Conservation (phyloP, 1,140 invertebrate genomes). For the Phocides pigmalion region DNA sequence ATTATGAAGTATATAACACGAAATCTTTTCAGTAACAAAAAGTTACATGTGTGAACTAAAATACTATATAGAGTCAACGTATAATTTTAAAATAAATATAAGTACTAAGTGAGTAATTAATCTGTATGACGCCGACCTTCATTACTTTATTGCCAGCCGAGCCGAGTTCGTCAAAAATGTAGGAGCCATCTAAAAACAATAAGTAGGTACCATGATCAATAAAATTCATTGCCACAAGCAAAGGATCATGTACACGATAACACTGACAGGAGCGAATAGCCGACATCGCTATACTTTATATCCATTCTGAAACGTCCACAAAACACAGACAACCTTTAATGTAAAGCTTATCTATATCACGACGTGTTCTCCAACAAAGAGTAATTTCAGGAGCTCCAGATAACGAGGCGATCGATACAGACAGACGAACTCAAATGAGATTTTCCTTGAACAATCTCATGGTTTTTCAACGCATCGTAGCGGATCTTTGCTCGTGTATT, state of each 20-base stretch:
- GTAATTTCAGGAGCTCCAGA: slow-evolving; percentile 49
- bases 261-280: slow-evolving; percentile 51
- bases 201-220: slow-evolving; percentile 49
- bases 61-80: not conserved
- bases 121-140: not conserved
- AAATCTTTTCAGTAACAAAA: not conserved
- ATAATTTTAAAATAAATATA: not conserved
- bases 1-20: not conserved
- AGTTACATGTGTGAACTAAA: not conserved
- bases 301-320: slow-evolving; percentile 16
- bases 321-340: slow-evolving; percentile 9
- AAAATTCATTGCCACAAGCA: slow-evolving; percentile 42
- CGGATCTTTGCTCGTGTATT: slow-evolving; percentile 20
- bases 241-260: slow-evolving; percentile 29
- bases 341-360: slow-evolving; percentile 35
- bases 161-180: slow-evolving; percentile 42
- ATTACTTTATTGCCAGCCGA: slow-evolving; percentile 1
- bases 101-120: not conserved
- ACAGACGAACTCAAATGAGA: slow-evolving; percentile 43
- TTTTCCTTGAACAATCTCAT: slow-evolving; percentile 38
- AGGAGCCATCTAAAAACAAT: slow-evolving; percentile 42
- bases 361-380: slow-evolving; percentile 46
- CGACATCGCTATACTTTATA: slow-evolving; percentile 16
- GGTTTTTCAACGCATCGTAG: slow-evolving; percentile 23
- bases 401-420: slow-evolving; percentile 66